Base-by-base conservation (phyloP, 2,888 invertebrate genomes). In the Lysandra coridon region DNA sequence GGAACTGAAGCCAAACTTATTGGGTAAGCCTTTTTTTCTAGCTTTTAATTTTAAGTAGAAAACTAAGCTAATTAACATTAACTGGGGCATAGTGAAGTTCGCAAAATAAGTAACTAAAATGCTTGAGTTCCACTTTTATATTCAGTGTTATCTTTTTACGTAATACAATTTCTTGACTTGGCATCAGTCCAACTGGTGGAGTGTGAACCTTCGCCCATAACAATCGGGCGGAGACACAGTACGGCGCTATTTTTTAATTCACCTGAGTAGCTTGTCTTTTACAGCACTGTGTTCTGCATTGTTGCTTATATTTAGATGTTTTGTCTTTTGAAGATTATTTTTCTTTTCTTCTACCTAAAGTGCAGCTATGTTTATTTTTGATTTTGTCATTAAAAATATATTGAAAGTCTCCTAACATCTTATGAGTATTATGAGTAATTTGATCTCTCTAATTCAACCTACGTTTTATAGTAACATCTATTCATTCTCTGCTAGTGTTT, bases 121-220 rank as follows among this genome's bases (percentile, higher is more conserved):
- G 64, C 64, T 64, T 10, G 23, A 30, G 64, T 12, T 30, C 7
- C 33, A 69, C 69, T 69, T 69, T 69, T 37, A 64, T 30, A 62
- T 30, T 64, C 30, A 64, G 64, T 30, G 33, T 69, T 33, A 69
- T 69, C 69, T 69, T 69, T 76, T 76, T 76, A 76, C 53, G 53
- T 76, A 76, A 76, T 53, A 76, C 76, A 76, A 76, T 76, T 57
- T 75, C 74, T 44, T 74, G 74, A 74, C 74, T 57, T 76, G 76
- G 76, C 76, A 17, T 57, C 76, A 53, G 76, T 76, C 76, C 76
- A 76, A 76, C 12, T 76, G 57, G 53, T 76, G 30, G 57, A 57
- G 76, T 76, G 76, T 44, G 76, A 57, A 57, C 17, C 76, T 76
- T 53, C 57, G 53, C 30, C 23, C 76, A 33, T 53, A 76, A 76